Conservation (phyloP, 2,888 invertebrate species). For the Chironomus tentans region DNA sequence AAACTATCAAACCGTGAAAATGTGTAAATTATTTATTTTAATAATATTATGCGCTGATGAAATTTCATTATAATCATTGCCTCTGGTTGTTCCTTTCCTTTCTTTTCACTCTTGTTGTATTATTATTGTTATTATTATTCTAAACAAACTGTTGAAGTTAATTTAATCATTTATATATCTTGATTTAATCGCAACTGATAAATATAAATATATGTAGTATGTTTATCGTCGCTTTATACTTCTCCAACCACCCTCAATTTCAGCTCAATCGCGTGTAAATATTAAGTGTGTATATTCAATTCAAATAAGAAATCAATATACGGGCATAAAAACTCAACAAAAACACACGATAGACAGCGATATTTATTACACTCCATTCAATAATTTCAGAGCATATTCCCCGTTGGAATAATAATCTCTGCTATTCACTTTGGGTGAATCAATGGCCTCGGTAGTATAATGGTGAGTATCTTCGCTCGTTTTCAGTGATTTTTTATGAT, state of each 20-base stretch:
- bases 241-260: background rate
- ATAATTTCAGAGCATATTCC: background rate
- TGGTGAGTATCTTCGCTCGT: too few species aligned
- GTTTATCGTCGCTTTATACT: background rate
- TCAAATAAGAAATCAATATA: constrained; percentile 12
- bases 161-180: background rate
- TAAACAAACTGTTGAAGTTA: background rate
- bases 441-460: too few species aligned
- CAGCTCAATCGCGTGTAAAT: constrained; percentile 5
- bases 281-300: constrained; percentile 10
- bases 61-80: background rate
- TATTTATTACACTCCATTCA: background rate
- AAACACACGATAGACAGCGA: constrained; percentile 7
- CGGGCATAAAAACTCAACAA: background rate
- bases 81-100: background rate
- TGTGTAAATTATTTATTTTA: background rate
- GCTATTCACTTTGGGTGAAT: too few species aligned
- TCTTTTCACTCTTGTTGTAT: background rate
- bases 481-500: too few species aligned
- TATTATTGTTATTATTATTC: too few species aligned
- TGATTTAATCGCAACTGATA: background rate
- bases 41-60: background rate
- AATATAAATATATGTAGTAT: background rate
- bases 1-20: background rate
- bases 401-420: too few species aligned